A percentile compares a stretch with the other conserved stretches of the same genome.
phyloP scores from a whole-genome alignment of 2,888 invertebrate species.

The Laothoe populi region DNA sequence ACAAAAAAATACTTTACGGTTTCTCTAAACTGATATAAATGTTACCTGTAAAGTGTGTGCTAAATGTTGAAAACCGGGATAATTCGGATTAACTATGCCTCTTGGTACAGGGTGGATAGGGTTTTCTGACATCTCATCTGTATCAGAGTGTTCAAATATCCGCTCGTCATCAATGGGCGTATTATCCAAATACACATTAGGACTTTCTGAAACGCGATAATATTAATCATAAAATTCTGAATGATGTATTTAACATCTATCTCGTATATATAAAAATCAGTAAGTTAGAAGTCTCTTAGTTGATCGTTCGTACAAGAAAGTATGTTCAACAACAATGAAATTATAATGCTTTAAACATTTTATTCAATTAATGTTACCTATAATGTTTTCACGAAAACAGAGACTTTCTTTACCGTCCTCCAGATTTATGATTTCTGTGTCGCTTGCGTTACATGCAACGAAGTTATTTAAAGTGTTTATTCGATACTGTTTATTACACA shows the following conservation, averaged over 20 bases:
- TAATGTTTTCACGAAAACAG: conserved; percentile 45
- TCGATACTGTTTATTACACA: conserved; percentile 72
- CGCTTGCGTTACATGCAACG: conserved; percentile 46
- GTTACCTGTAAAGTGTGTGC: conserved; percentile 88
- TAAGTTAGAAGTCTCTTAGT: neutral
- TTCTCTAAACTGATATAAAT: conserved; percentile 13
- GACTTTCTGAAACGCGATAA: conserved; percentile 44
- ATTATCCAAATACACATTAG: conserved; percentile 61
- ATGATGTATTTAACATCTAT: too few relatives aligned
- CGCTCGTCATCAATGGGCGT: conserved; percentile 82
- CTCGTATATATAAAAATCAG: neutral
- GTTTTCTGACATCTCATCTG: conserved; percentile 80
- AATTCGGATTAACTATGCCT: conserved; percentile 93
- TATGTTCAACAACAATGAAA: neutral
- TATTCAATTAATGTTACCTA: conserved; percentile 46
- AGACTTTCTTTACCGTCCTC: conserved; percentile 49
- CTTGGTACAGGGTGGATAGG: conserved; percentile 78
- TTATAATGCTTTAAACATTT: neutral
- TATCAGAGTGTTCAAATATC: conserved; percentile 84
- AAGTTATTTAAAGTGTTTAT: conserved; percentile 60
- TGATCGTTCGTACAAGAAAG: conserved; percentile 1
- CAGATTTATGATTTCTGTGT: conserved; percentile 53
- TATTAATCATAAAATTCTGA: neutral
- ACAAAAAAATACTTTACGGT: conserved; percentile 46
- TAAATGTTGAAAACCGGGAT: conserved; percentile 93